phyloP scores from a whole-genome alignment of 2,797 vertebrate genomes.

The Serranus cabrilla region DNA sequence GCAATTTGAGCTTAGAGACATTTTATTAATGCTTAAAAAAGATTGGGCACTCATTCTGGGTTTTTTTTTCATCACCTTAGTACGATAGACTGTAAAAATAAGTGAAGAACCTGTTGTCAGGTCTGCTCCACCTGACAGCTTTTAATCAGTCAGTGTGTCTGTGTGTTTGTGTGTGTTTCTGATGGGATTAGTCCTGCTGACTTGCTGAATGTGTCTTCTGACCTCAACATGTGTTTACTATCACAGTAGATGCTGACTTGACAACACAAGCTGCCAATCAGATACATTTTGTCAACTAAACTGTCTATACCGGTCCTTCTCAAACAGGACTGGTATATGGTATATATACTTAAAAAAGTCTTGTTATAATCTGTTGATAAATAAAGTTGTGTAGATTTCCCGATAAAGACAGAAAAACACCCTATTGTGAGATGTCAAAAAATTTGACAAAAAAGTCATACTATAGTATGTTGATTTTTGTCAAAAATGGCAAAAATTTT shows the following conservation, averaged over 20 bases:
- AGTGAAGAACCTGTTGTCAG: not conserved
- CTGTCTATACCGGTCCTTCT: no score
- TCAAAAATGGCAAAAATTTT: no score
- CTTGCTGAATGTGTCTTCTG: slow-evolving; percentile 32
- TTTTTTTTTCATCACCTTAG: not conserved
- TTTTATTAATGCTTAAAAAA: not conserved
- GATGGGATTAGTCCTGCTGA: slow-evolving; percentile 55
- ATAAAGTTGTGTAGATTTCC: no score
- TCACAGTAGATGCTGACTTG: slow-evolving; percentile 10
- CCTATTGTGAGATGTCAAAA: no score
- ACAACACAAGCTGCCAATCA: not conserved
- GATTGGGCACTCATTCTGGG: not conserved
- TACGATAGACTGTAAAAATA: no score
- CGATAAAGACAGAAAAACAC: no score
- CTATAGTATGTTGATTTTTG: no score
- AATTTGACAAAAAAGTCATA: no score
- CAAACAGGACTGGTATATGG: no score
- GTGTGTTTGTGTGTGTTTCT: slow-evolving; percentile 1
- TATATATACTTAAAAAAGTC: no score
- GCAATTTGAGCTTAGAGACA: not conserved
- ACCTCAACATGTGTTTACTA: slow-evolving; percentile 25
- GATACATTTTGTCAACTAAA: not conserved
- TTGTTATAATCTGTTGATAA: no score
- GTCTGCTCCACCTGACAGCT: not conserved
- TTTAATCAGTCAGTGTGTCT: not conserved